phyloP scores from a whole-genome alignment of 2,797 vertebrate species.

The Hydrophis major region DNA sequence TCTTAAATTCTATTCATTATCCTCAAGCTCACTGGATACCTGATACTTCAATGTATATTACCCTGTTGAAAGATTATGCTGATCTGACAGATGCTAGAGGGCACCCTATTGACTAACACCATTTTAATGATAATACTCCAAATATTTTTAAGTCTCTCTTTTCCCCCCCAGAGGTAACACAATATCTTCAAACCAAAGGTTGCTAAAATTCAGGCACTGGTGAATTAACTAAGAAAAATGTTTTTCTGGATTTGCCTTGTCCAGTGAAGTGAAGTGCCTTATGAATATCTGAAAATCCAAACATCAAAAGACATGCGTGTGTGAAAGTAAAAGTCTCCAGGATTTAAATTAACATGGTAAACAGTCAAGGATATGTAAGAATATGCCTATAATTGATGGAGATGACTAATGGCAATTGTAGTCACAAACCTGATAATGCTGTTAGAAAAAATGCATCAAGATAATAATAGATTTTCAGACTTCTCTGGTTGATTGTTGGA shows the following conservation, averaged over 20 bases:
- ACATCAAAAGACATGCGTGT: background rate
- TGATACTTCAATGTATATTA: background rate
- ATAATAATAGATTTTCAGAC: background rate
- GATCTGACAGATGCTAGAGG: background rate
- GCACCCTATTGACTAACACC: background rate
- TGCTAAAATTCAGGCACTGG: background rate
- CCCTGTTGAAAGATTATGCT: background rate
- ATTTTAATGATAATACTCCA: background rate
- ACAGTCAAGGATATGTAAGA: background rate
- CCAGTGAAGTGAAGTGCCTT: background rate
- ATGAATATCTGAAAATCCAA: background rate
- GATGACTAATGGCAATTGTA: background rate
- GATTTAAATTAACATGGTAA: background rate
- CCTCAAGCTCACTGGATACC: background rate
- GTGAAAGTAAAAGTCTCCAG: background rate
- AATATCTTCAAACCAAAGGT: background rate
- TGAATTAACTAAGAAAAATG: background rate
- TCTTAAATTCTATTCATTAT: background rate
- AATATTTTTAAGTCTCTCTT: background rate
- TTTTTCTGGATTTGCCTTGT: background rate
- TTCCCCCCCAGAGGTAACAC: background rate
- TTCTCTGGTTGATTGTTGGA: background rate
- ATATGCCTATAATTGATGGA: background rate
- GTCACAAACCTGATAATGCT: background rate
- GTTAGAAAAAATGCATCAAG: background rate